Conservation (phyloP, 2,888 invertebrate genomes). For the Pharmacophagus antenor region DNA sequence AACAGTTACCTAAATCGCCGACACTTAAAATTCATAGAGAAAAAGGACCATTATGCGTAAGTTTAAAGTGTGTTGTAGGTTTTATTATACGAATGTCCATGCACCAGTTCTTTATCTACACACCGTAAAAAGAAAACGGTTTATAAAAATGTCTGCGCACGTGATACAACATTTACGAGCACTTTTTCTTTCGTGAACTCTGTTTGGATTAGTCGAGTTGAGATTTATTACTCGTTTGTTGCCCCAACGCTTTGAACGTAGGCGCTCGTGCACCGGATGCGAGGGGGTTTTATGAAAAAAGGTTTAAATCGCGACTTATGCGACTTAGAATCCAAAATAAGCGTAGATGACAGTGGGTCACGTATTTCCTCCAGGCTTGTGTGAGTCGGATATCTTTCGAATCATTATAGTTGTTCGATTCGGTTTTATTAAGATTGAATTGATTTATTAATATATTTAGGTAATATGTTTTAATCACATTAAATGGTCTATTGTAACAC, state of each 20-base stretch:
- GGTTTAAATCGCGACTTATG: constrained; percentile 21
- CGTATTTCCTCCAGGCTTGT: neutral
- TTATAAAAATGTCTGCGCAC: constrained; percentile 55
- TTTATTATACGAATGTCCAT: neutral
- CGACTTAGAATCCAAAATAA: constrained; percentile 10
- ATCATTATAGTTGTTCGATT: no score
- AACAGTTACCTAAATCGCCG: no score
- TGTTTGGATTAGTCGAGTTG: constrained; percentile 52
- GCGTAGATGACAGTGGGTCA: neutral
- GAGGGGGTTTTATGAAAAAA: constrained; percentile 37
- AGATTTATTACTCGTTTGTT: constrained; percentile 54
- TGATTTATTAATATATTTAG: no score
- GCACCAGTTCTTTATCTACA: constrained; percentile 23
- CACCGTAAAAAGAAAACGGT: constrained; percentile 52
- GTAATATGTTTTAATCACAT: no score
- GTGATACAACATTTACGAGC: constrained; percentile 45
- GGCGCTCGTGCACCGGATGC: constrained; percentile 42
- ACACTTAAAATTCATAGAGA: no score
- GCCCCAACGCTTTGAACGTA: constrained; percentile 32
- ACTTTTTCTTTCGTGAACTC: constrained; percentile 46
- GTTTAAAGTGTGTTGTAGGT: neutral
- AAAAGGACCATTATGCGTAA: no score
- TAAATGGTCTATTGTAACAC: no score
- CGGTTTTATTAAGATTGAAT: no score
- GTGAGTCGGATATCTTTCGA: neutral